Evolutionary conservation across 2,797 vertebrate genomes (phyloP), one percentile per base, ranked within the genome.

Genomic region (Macropus fuliginosus): DNA sequence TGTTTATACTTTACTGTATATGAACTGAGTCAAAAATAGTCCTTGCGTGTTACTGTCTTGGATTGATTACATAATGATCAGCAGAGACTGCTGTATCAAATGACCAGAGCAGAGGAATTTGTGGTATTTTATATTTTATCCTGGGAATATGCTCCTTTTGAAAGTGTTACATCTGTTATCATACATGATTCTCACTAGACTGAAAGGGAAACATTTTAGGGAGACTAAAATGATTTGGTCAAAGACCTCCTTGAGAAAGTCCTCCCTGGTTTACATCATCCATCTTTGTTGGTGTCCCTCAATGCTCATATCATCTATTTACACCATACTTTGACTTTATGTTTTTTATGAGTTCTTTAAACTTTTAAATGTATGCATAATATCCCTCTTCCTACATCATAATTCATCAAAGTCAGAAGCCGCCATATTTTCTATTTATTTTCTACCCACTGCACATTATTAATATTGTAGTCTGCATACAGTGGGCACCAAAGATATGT

Each of bases 1-100:
- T 97, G 97, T 97, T 98, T 98, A 97, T 94, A 92, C 16, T 57
- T 94, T 74, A 56, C 93, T 93, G 57, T 94, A 93, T 93, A 54
- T 97, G 97, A 97, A 97, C 94, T 0, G 93, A 96, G 96, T 96
- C 97, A 94, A 92, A 97, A 98, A 97, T 97, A 95, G 97, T 95
- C 40, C 46, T n/a, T 94, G 40, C 92, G 87, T 94, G 95, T 95
- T 94, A 87, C 93, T 92, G 93, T 92, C 95, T 95, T 93, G 94
- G 95, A 94, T 24, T 55, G 91, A 96, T 95, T 92, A 91, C 92
- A 62, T 55, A 97, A 94, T 21, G 40, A 96, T 94, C 97, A 96
- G 94, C 96, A 97, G 93, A 97, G 93, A 93, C 50, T 12, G 57
- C 55, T 24, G 55, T 50, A 91, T 91, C 92, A 91, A 90, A 34